Conservation (phyloP, 2,888 invertebrate genomes). For the Alitta virens region DNA sequence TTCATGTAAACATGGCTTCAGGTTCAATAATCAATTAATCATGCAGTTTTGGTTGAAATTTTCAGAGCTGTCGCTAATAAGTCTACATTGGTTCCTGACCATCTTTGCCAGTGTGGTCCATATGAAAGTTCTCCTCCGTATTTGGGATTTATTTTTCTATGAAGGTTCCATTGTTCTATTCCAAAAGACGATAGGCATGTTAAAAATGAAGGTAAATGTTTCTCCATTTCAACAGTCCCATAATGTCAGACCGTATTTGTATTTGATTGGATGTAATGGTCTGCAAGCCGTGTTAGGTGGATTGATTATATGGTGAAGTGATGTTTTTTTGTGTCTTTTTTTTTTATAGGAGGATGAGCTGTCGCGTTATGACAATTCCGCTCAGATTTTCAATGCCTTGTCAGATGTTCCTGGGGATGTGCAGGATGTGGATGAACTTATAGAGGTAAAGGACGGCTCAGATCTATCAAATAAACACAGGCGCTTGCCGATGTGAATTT, state of each 20-base stretch:
- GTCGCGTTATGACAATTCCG: slow-evolving; percentile 85
- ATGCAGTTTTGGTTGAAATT: slow-evolving; percentile 6
- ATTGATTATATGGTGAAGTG: too few relatives aligned
- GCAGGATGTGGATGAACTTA: slow-evolving; percentile 83
- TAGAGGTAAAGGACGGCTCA: slow-evolving; percentile 73
- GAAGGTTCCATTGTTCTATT: slow-evolving; percentile 94
- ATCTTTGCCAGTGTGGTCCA: slow-evolving; percentile 95
- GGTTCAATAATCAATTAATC: too few relatives aligned
- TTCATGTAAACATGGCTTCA: too few relatives aligned
- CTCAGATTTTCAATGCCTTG: slow-evolving; percentile 95
- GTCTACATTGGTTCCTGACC: slow-evolving; percentile 96
- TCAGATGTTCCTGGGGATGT: slow-evolving; percentile 90
- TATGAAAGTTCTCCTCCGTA: slow-evolving; percentile 85
- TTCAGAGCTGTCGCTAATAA: slow-evolving; percentile 85
- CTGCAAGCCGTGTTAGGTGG: too few relatives aligned
- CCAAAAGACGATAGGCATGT: slow-evolving; percentile 89
- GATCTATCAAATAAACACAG: too few relatives aligned
- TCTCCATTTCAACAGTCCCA: background rate
- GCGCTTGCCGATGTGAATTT: too few relatives aligned
- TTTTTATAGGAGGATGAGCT: slow-evolving; percentile 70
- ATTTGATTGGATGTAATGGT: too few relatives aligned
- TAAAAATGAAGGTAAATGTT: slow-evolving; percentile 69
- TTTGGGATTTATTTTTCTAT: slow-evolving; percentile 97
- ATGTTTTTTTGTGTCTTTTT: background rate
- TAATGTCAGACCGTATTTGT: too few relatives aligned